Evolutionary conservation across 2,888 invertebrate species (phyloP), one percentile per base, ranked within the genome.

Genomic region (Watsonalla cultraria): DNA sequence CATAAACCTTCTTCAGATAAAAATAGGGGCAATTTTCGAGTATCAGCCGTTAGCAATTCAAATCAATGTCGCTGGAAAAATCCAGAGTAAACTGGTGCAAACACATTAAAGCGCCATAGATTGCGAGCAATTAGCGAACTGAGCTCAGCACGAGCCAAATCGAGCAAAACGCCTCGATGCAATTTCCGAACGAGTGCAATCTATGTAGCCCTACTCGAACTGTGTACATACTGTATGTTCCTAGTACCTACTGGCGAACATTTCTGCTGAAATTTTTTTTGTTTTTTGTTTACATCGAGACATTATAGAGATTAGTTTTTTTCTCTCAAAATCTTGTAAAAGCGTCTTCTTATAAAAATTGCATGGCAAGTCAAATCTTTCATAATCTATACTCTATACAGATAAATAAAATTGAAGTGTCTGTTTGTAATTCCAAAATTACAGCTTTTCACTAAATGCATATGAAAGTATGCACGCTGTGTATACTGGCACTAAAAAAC

Each of bases 51-150:
- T 64, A 61, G 60, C 63, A 66, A 60, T 65, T 66, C 62, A 70
- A 70, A 75, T 72, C 57, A 64, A 64, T 68, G 63, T 72, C 65
- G 61, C 62, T 64, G 53, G 57, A 52, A 70, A 70, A 74, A 72
- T 74, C 65, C 63, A 61, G 62, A 66, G 72, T 70, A 73, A 76
- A 75, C 65, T 65, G 68, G 65, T 64, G 73, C 75, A 80, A 84
- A 82, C 80, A 77, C 76, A 80, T 84, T 82, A 78, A 82, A 84
- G 77, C 76, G 80, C 80, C 76, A 82, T 84, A 82, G 82, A 84
- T 82, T 82, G 80, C 70, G 56, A 82, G 82, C 85, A 85, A 86
- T 85, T 84, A 85, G 78, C 72, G 47, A 52, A 55, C 45, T 42
- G 47, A 52, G 49, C 55, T 47, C 47, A 51, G 47, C 39, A 55